These are phyloP conservation scores for Pteropus alecto DNA, from an alignment of 2,113 vertebrate genomes.

Conservation along the genomic window DNA sequence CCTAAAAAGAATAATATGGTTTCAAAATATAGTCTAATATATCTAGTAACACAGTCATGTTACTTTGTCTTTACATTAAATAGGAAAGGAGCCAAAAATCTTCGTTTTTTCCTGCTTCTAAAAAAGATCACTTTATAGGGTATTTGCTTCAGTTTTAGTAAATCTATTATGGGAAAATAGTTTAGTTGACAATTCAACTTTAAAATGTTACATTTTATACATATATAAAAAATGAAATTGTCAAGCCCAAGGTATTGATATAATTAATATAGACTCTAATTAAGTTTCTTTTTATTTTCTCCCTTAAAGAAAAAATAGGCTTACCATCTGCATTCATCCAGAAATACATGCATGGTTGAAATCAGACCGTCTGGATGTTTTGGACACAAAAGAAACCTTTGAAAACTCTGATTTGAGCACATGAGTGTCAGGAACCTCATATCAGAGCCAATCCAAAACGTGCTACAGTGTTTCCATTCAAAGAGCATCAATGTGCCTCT, in stretches of 20 bases:
- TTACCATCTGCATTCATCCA: constrained; percentile 76
- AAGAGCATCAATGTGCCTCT: constrained; percentile 82
- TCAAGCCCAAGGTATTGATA: not conserved
- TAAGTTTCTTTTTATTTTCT: not conserved
- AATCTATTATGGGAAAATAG: not conserved
- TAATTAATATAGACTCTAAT: constrained; percentile 40
- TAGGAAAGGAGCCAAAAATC: not conserved
- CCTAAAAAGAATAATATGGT: not conserved
- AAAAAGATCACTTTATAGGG: not conserved
- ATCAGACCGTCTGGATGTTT: constrained; percentile 79
- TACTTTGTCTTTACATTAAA: not conserved
- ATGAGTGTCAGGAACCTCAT: constrained; percentile 79
- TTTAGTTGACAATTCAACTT: not conserved
- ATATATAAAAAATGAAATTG: not conserved
- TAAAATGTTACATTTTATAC: not conserved
- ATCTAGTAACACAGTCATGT: not conserved
- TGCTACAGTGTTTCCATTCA: constrained; percentile 82
- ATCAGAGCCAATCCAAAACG: constrained; percentile 79
- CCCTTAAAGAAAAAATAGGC: not conserved
- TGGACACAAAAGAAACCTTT: constrained; percentile 80
- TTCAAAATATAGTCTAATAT: not conserved
- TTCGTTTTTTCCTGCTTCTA: not conserved
- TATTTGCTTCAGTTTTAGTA: not conserved
- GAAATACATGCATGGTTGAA: constrained; percentile 69
- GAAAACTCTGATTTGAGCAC: constrained; percentile 76